Evolutionary conservation across 2,113 vertebrate species (phyloP), one percentile per base, ranked within the genome.

Genomic region (Tragelaphus strepsiceros): DNA sequence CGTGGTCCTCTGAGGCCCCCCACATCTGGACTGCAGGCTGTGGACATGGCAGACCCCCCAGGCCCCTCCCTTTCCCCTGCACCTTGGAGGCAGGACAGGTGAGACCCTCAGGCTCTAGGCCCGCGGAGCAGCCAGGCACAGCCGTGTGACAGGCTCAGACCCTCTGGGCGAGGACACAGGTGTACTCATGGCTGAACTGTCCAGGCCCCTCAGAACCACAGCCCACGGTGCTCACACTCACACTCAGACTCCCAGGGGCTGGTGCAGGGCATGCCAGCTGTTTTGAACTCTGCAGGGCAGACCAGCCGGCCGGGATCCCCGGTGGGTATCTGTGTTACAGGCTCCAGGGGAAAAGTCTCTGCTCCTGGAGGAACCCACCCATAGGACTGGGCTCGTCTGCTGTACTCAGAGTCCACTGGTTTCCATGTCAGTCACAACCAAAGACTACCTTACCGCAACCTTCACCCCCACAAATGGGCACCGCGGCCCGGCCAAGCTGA

Each of bases 181-280:
- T 3, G 16, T 4, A 1, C 14, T 46, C 32, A 17, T 6, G 3
- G 80, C 58, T 17, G 12, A 22, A 1, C 1, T 4, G 30, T 13
- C 39, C 58, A 14, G 2, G 24, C 54, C 7, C 10, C 43, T 35
- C 54, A 39, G 64, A 59, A 15, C 64, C 21, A 30, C 67, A 77
- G 2, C 32, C 7, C 0, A 1, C 1, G 0, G 39, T 4, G 10
- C 43, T 4, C 15, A 9, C 9, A 14, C 16, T 28, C 17, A 15
- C 17, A n/a, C 15, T 9, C 15, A n/a, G 86, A 35, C 3, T 7
- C 43, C n/a, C 14, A 67, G 85, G 21, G 56, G 7, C 1, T 35
- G 93, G 39, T 78, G 15, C 35, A 7, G 3, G 19, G 46, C 6
- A 19, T 1, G 80, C 22, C 2, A 2, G 32, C 80, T 35, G 21